Evolutionary conservation across 2,797 vertebrate species (phyloP).

Genomic region (Chloroceryle amazona): DNA sequence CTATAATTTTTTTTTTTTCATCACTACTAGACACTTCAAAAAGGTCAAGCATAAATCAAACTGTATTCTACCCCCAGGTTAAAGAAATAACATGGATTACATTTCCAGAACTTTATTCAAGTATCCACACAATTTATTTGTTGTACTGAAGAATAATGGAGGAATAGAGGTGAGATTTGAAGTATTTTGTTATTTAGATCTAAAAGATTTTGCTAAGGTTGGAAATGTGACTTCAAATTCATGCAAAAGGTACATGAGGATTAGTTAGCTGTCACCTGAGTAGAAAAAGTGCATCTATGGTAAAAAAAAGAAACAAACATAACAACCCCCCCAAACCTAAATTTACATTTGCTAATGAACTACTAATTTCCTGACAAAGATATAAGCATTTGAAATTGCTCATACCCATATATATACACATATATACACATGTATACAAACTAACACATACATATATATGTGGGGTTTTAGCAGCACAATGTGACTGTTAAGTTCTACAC

Average conservation of each 20-base stretch:
- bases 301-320: not conserved
- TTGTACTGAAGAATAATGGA: not conserved
- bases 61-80: not conserved
- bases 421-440: not conserved
- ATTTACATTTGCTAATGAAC: not conserved
- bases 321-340: not conserved
- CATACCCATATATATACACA: fast-evolving
- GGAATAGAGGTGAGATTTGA: not conserved
- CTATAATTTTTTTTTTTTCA: not conserved
- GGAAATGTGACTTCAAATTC: not conserved
- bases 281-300: not conserved
- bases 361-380: not conserved
- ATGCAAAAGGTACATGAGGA: not conserved
- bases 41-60: not conserved
- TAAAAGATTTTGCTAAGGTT: not conserved
- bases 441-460: not conserved
- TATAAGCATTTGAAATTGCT: not conserved
- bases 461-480: not conserved
- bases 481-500: not conserved
- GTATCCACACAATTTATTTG: not conserved
- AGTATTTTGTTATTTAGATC: not conserved
- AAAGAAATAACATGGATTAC: not conserved
- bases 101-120: not conserved
- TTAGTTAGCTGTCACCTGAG: not conserved
- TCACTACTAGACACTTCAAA: not conserved